Percentiles rank a stretch among this genome's conserved stretches.
These are phyloP conservation scores for Rafetus swinhoei DNA, from an alignment of 2,113 vertebrate genomes.

Conservation along the genomic window DNA sequence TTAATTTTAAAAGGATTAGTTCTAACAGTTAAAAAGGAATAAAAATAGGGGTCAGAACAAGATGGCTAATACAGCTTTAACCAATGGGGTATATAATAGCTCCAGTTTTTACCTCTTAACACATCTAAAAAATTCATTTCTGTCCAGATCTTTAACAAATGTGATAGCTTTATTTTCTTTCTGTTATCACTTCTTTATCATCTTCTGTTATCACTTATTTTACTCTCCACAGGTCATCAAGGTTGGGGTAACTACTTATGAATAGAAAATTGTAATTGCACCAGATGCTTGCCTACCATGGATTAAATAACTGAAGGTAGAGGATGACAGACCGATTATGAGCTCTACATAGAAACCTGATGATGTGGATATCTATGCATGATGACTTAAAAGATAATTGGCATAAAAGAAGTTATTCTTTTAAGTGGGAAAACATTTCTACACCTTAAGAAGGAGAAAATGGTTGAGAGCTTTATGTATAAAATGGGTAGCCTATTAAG, in stretches of 20 bases:
- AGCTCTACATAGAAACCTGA: background rate
- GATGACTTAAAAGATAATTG: background rate
- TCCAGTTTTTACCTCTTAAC: background rate
- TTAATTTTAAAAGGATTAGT: slow-evolving; percentile 32
- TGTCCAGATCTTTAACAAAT: background rate
- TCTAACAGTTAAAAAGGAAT: slow-evolving; percentile 8
- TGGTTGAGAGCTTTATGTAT: background rate
- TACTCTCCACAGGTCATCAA: background rate
- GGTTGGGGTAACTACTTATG: slow-evolving; percentile 3
- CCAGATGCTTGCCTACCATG: background rate
- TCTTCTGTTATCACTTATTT: slow-evolving; percentile 23
- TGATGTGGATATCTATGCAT: background rate
- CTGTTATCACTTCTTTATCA: slow-evolving; percentile 3
- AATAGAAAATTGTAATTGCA: slow-evolving; percentile 23
- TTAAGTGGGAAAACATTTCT: background rate
- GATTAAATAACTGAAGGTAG: background rate
- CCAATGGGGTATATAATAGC: background rate
- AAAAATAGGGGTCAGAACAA: background rate
- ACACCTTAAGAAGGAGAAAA: background rate
- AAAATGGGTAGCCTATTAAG: background rate
- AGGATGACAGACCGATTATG: background rate
- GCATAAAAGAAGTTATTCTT: background rate
- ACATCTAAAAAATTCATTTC: background rate
- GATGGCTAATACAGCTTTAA: background rate
- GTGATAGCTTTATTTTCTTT: background rate